Percentiles rank a stretch among this genome's conserved stretches.
Evolutionary conservation across 1,140 invertebrate genomes (phyloP).

Genomic region (Drosophila truncata): DNA sequence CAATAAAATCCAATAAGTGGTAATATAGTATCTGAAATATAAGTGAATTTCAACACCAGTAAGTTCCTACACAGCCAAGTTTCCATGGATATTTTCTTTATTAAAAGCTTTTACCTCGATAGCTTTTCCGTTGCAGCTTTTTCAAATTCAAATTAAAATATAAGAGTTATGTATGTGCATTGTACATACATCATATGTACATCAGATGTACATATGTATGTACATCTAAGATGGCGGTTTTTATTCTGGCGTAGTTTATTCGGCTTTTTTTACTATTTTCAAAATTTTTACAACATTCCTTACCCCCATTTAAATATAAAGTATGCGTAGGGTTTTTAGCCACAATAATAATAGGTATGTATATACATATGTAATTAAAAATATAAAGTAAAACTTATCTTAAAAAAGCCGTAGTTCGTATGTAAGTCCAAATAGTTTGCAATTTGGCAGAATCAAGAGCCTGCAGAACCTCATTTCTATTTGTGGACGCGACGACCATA

Average conservation of each 20-base stretch:
- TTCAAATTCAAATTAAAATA: neutral
- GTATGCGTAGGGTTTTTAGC: neutral
- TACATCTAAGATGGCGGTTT: neutral
- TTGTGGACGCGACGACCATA: neutral
- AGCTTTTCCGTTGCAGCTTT: neutral
- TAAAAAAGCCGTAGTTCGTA: neutral
- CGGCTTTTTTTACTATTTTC: neutral
- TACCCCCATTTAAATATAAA: neutral
- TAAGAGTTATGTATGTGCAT: neutral
- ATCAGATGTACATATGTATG: neutral
- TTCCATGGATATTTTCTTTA: neutral
- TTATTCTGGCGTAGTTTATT: neutral
- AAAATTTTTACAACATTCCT: neutral
- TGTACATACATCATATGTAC: neutral
- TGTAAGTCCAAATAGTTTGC: neutral
- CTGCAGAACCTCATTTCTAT: neutral
- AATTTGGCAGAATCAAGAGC: neutral
- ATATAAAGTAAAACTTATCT: neutral
- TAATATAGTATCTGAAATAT: neutral
- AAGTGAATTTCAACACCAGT: neutral
- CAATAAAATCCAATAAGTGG: neutral
- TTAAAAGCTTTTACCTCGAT: neutral
- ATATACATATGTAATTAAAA: neutral
- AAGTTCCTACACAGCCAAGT: neutral
- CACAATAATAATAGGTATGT: neutral